Base-by-base conservation (phyloP, 2,797 vertebrate species). In the Labroides dimidiatus region DNA sequence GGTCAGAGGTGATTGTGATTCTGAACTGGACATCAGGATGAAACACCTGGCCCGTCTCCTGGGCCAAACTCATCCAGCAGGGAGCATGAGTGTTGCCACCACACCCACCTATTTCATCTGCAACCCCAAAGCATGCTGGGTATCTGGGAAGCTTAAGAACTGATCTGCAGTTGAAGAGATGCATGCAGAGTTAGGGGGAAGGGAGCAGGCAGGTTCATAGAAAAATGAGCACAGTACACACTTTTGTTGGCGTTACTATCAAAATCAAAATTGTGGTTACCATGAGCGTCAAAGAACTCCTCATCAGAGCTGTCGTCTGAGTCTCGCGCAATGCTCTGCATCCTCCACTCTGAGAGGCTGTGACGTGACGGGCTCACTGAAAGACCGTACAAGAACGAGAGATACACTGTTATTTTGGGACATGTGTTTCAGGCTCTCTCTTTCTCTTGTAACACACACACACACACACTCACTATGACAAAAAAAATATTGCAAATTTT, bases 291-390 rank as follows among this genome's bases (percentile, higher is more conserved):
- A 23, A 99, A 99, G 93, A 97, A 99, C 90, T 99, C 96, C n/a
- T 99, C 97, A 0, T 97, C 97, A 0, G 96, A 96, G 93, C 97
- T 97, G 88, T 97, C 96, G 0, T 99, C 97, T 0, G 97, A 99
- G 89, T 99, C 96, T 54, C 97, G 92, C 19, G 97, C 97, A 13
- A 99, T 99, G 82, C 97, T 99, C 94, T 99, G 96, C 97, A 99
- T 98, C 87, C 97, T 94, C 97, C 97, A 98, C 88, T 99, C 97
- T 0, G 96, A 97, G 88, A 98, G 90, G 91, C 96, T 97, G 91
- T 97, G 97, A 81, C 95, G 95, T 4, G 96, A 97, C 9, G 97
- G 97, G 54, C 97, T 98, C 52, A 93, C 96, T 98, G 93, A 55
- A 65, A 78, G 62, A 76, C 30, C 54, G 37, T 66, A 77, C 24